These are phyloP conservation scores for Leucoraja ocellata DNA, from an alignment of 2,797 vertebrate species.

Conservation along the genomic window DNA sequence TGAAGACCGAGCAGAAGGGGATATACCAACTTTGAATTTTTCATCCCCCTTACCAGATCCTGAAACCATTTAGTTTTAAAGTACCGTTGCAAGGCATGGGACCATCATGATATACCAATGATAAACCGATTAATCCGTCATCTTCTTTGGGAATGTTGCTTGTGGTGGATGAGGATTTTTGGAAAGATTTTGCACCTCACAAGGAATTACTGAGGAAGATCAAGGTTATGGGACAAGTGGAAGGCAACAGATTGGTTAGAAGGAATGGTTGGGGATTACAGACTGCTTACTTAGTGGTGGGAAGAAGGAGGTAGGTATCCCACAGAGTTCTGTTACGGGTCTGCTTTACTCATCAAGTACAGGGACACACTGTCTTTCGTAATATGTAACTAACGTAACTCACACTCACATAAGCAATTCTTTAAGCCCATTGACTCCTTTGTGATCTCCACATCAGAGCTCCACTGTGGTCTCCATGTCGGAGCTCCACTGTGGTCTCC, in stretches of 20 bases:
- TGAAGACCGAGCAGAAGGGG: too few species aligned
- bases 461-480: too few species aligned
- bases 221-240: background rate
- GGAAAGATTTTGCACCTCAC: background rate
- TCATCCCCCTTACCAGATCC: too few species aligned
- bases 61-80: too few species aligned
- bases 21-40: too few species aligned
- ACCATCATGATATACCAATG: background rate
- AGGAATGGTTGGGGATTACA: background rate
- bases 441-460: too few species aligned
- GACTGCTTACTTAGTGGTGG: background rate
- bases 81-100: background rate
- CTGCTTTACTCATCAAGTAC: background rate
- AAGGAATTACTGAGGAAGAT: background rate
- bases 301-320: background rate
- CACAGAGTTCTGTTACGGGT: background rate
- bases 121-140: too few species aligned
- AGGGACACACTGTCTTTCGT: too few species aligned
- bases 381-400: too few species aligned
- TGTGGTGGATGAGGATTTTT: background rate
- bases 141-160: background rate
- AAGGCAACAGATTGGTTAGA: background rate
- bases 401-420: too few species aligned
- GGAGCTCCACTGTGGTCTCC: too few species aligned
- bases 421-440: too few species aligned